A percentile compares a stretch with the other conserved stretches of the same genome.
phyloP scores from a whole-genome alignment of 2,113 vertebrate species.

The Desmodus rotundus region DNA sequence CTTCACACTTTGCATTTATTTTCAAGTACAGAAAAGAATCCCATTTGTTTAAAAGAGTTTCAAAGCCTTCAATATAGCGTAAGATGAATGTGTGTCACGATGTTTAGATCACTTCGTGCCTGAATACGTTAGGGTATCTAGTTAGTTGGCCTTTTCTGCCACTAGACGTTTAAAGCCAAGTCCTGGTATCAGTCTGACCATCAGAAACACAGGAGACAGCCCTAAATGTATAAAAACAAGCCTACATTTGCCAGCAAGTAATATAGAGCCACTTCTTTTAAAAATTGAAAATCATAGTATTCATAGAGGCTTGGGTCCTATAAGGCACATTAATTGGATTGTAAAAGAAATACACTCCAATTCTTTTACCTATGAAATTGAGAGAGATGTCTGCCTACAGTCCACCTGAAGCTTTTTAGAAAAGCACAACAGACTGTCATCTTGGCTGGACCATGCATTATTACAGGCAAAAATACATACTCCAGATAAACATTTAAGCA shows the following conservation, averaged over 20 bases:
- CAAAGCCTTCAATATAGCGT: neutral
- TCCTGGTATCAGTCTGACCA: neutral
- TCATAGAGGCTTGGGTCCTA: neutral
- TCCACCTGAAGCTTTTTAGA: neutral
- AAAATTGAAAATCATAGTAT: neutral
- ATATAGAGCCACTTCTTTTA: neutral
- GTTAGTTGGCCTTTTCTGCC: neutral
- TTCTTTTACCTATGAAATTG: neutral
- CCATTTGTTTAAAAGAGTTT: neutral
- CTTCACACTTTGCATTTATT: neutral
- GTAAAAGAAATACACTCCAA: neutral
- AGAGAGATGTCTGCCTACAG: neutral
- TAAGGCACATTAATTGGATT: neutral
- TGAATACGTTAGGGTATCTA: neutral
- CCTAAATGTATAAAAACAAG: neutral
- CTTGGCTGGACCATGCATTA: neutral
- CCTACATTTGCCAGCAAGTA: neutral
- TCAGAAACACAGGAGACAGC: neutral
- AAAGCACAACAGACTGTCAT: neutral
- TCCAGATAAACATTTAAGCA: neutral
- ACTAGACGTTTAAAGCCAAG: neutral
- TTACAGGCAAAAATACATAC: neutral
- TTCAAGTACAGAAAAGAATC: neutral
- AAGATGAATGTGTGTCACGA: neutral
- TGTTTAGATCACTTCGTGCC: neutral